Base-by-base conservation (phyloP, 2,113 vertebrate species). In the Pseudorectes ferrugineus region DNA sequence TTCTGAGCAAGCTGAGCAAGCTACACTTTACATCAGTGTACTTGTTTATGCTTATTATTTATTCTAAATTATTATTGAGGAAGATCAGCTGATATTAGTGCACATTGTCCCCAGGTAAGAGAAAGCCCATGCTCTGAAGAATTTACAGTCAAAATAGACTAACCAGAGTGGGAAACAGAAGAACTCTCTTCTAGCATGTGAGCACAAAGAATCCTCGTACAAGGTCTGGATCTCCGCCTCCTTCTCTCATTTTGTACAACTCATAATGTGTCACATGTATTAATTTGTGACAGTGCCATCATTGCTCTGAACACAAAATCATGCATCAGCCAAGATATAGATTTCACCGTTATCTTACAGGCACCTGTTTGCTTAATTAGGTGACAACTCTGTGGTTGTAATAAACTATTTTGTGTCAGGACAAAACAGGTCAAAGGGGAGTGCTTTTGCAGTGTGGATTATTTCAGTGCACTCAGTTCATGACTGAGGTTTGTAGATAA, bases 151-250 rank as follows among this genome's bases (percentile, higher is more conserved):
- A 71, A 92, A 75, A 61, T 17, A 40, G 33, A 33, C 33, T 55
- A 88, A 61, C 15, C 10, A 40, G 40, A 7, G 7, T 40, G 42
- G 9, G 12, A 42, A 80, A 66, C 28, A 66, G 46, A 45, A 87
- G 11, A 46, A 18, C 5, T 49, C 31, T 46, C 13, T 51, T 58
- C 48, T 35, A 79, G 35, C 31, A 52, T 8, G 2, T 42, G n/a
- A 78, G 46, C 16, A 58, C 48, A 67, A 72, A 66, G 42, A 76
- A 43, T 48, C 23, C 26, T 40, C 0, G 0, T 31, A 19, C 0
- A 0, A 62, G 14, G 11, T 54, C 49, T 24, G 20, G 40, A 71
- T 35, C 18, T 54, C 43, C 29, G 66, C 22, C 9, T 49, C 33
- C 24, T 58, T 40, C 68, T 73, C 19, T 36, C 45, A 5, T 26